Evolutionary conservation across 2,797 vertebrate species (phyloP), one percentile per base, ranked within the genome.

Genomic region (Bucorvus abyssinicus): DNA sequence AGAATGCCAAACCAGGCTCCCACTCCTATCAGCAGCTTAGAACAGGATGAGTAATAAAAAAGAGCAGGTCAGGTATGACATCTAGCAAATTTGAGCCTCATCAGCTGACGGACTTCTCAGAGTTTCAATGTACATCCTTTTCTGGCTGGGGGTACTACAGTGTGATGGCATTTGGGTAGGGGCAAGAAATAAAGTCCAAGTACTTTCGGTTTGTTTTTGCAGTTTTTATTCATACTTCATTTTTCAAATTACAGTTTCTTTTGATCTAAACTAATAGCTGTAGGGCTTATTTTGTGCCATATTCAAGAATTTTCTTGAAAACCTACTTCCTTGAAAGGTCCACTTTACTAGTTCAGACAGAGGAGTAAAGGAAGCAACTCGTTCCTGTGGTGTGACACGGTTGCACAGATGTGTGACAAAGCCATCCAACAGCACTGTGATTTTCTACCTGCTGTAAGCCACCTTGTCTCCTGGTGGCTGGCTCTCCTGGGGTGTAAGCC

Each of bases 381-480:
- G 5, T 10, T 86, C 34, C 49, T 47, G 40, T 45, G 36, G 19
- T 36, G 20, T 34, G 64, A 79, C 29, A 12, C 26, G 30, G 23
- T 34, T 55, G 13, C 32, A 44, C 9, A 47, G 40, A 34, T 22
- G 7, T 38, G 23, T 76, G 71, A 78, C 38, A 83, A 84, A 53
- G 4, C 12, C 56, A 50, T 21, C 44, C 50, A 50, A 34, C 1
- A 34, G 21, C 32, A 59, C 19, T 19, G 36, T 29, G 65, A 29
- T 5, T 45, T 64, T 71, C 73, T 95, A 96, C 90, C 82, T 97
- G 84, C 93, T 96, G 91, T 97, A 97, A 60, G 96, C 57, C 64
- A 75, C 96, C 36, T 89, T 87, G 12, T 96, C 96, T 80, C 82
- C 87, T 49, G 21, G n/a, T 9, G 45, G 32, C 44, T 94, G 94